phyloP scores from a whole-genome alignment of 2,797 vertebrate species.

The Gambusia yucatana region DNA sequence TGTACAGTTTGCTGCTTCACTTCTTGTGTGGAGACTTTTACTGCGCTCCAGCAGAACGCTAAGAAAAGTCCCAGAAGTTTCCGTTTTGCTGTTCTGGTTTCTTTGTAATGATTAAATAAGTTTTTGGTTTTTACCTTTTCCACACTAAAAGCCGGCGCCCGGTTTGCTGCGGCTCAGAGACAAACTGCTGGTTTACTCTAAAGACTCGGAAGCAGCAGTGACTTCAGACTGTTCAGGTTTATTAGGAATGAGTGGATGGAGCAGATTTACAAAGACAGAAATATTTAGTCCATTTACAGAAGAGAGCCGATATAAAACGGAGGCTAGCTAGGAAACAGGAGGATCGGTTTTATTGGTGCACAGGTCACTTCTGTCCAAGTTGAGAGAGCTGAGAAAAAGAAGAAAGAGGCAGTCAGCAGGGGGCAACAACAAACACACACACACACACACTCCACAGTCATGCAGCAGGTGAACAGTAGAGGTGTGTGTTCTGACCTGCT shows the following conservation, averaged over 20 bases:
- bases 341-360: constrained; percentile 16
- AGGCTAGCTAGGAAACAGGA: constrained; percentile 16
- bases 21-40: constrained; percentile 2
- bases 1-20: constrained; percentile 79
- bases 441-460: too few species aligned
- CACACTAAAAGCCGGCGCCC: background rate
- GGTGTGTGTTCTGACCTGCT: constrained; percentile 85
- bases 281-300: constrained; percentile 55
- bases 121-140: too few species aligned
- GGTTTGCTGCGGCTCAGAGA: background rate
- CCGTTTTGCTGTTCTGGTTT: too few species aligned
- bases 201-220: background rate
- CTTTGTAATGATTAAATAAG: too few species aligned
- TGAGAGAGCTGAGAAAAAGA: constrained; percentile 86
- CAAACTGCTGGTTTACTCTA: background rate
- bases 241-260: constrained; percentile 55
- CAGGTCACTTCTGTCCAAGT: constrained; percentile 90
- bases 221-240: constrained; percentile 58
- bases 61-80: too few species aligned
- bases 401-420: constrained; percentile 27
- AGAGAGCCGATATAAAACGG: constrained; percentile 66
- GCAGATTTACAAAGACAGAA: constrained; percentile 57
- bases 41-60: too few species aligned
- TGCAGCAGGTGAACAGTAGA: background rate
- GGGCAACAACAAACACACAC: background rate